Conservation (phyloP, 2,113 vertebrate species). For the Columba livia region DNA sequence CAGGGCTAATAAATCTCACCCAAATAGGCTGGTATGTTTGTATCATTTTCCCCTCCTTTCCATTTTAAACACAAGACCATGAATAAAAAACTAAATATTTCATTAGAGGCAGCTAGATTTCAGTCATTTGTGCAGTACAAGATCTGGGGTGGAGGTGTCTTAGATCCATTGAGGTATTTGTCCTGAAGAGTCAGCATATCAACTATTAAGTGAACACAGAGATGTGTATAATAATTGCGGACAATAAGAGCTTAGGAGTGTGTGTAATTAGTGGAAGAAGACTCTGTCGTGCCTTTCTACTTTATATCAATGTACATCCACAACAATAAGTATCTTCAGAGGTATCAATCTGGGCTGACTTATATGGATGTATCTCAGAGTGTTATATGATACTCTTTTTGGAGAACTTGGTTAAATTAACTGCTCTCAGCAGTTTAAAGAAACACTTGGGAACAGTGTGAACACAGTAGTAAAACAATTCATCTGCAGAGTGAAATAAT, state of each 20-base stretch:
- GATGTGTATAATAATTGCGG: background rate
- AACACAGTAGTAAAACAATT: background rate
- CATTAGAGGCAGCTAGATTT: background rate
- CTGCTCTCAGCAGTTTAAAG: background rate
- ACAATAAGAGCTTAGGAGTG: background rate
- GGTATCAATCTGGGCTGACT: background rate
- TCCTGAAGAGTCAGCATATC: background rate
- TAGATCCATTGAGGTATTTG: background rate
- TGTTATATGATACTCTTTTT: background rate
- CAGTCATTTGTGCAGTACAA: background rate
- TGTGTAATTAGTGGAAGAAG: background rate
- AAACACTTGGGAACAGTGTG: background rate
- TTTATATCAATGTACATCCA: background rate
- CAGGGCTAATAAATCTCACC: background rate
- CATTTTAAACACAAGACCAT: background rate
- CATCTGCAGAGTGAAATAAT: background rate
- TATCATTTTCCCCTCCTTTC: background rate
- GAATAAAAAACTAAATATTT: background rate
- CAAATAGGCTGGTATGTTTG: background rate
- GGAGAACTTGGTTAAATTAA: background rate
- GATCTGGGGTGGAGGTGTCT: background rate
- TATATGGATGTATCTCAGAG: background rate
- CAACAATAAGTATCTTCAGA: background rate
- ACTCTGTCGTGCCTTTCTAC: background rate
- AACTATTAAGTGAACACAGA: background rate